Conservation (phyloP, 2,888 invertebrate genomes). For the Ferrisia virgata region DNA sequence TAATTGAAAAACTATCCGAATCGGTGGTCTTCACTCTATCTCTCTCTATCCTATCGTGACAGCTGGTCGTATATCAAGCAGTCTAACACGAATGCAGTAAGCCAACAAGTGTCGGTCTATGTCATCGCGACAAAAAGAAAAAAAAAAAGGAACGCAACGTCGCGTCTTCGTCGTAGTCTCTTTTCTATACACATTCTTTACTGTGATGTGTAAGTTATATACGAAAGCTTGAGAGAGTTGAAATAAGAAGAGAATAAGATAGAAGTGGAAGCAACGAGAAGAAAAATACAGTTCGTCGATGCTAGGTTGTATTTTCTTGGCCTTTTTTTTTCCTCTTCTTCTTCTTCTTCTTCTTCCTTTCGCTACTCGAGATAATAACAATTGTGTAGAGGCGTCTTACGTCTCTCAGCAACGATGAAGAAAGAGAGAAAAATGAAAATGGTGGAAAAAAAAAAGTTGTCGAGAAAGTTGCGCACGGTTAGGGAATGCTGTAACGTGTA, state of each 20-base stretch:
- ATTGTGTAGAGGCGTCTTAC: background rate
- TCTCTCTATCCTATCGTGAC: background rate
- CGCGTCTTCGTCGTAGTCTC: background rate
- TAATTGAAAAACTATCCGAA: too few relatives aligned
- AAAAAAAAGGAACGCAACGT: background rate
- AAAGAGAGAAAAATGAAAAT: background rate
- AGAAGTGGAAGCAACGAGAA: background rate
- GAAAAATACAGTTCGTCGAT: background rate
- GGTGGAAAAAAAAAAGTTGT: background rate
- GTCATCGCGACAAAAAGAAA: background rate
- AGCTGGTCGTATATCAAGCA: background rate
- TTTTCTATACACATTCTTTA: background rate
- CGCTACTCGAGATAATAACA: background rate
- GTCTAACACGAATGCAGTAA: background rate
- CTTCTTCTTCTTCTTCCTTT: background rate
- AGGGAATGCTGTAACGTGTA: background rate
- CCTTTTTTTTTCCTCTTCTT: background rate
- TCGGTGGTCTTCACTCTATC: too few relatives aligned
- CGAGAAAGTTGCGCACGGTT: slow-evolving; percentile 35
- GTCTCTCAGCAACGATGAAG: too few relatives aligned
- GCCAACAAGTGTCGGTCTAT: slow-evolving; percentile 26
- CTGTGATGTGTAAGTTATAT: too few relatives aligned
- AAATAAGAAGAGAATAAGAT: background rate
- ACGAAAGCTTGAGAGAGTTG: too few relatives aligned
- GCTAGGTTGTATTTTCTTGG: background rate